A percentile compares a stretch with the other conserved stretches of the same genome.
These are phyloP conservation scores for Hystrix brachyura DNA, from an alignment of 2,113 vertebrate genomes.

Conservation along the genomic window DNA sequence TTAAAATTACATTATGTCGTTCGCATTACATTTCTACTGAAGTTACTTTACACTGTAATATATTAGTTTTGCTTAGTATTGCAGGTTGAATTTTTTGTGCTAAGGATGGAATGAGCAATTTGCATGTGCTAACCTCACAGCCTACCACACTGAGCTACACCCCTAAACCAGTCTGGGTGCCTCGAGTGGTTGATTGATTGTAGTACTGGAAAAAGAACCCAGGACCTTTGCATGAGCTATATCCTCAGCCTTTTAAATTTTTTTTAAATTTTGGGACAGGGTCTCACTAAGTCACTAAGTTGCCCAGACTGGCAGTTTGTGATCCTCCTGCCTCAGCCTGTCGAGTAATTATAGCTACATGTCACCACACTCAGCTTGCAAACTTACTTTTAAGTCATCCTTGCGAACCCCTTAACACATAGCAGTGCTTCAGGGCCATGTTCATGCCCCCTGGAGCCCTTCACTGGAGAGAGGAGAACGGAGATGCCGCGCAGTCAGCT, in stretches of 20 bases:
- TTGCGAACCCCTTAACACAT: not conserved
- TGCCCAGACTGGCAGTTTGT: not conserved
- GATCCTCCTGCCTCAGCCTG: not conserved
- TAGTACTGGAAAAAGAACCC: not conserved
- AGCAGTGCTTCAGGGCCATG: not conserved
- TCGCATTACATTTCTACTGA: not conserved
- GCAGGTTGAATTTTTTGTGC: not conserved
- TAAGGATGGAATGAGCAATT: not conserved
- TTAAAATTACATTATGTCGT: not conserved
- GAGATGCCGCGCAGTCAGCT: no score
- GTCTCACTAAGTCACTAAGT: not conserved
- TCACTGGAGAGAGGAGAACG: not conserved
- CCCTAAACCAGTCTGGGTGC: not conserved
- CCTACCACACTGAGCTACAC: not conserved
- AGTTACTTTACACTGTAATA: fast-evolving
- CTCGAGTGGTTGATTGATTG: not conserved
- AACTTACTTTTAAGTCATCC: not conserved
- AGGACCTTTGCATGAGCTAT: not conserved
- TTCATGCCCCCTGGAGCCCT: not conserved
- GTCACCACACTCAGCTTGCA: not conserved
- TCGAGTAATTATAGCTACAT: no score
- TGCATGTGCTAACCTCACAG: not conserved
- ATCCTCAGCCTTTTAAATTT: not conserved
- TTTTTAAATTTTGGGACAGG: not conserved
- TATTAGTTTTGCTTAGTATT: not conserved